Base-by-base conservation (phyloP, 2,888 invertebrate genomes). In the Apoderus coryli region DNA sequence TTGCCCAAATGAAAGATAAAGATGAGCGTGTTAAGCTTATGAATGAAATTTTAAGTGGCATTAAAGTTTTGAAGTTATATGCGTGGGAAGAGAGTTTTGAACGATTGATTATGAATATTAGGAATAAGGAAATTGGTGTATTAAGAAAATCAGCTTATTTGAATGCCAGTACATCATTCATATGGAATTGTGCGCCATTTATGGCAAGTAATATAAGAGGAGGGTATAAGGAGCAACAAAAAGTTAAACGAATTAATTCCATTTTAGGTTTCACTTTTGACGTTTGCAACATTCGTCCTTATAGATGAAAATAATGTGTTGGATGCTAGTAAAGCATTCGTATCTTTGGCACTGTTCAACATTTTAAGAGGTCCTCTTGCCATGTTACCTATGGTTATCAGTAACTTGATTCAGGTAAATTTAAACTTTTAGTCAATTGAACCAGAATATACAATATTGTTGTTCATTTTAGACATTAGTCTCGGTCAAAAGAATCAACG, bases 401-500 rank as follows among this genome's bases (percentile, higher is more conserved):
- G 38, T 7, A 31, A 39, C 14, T 25, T 41, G 11, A 42, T 45
- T n/a, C 44, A 46, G 35, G 35, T 41, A 16, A 35, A n/a, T n/a
- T n/a, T n/a, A n/a, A n/a, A n/a, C n/a, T n/a, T n/a, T n/a, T n/a
- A n/a, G n/a, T n/a, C n/a, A n/a, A 32, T 29, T 30, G 27, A 35
- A n/a, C n/a, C n/a, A n/a, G n/a, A n/a, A n/a, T n/a, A n/a, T n/a
- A n/a, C 12, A 7, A 7, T 9, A 16, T 9, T 16, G 6, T 16
- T 9, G 9, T 16, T 16, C 19, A 16, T 16, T 19, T 19, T n/a
- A 19, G 19, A 19, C 19, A n/a, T 19, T n/a, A n/a, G n/a, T n/a
- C n/a, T n/a, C n/a, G n/a, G n/a, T n/a, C n/a, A 76, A 77, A 50
- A 72, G 93, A 55, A 74, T 95, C 44, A 85, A 89, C 56, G 78